phyloP scores from a whole-genome alignment of 2,113 vertebrate species.

The Heptranchias perlo region DNA sequence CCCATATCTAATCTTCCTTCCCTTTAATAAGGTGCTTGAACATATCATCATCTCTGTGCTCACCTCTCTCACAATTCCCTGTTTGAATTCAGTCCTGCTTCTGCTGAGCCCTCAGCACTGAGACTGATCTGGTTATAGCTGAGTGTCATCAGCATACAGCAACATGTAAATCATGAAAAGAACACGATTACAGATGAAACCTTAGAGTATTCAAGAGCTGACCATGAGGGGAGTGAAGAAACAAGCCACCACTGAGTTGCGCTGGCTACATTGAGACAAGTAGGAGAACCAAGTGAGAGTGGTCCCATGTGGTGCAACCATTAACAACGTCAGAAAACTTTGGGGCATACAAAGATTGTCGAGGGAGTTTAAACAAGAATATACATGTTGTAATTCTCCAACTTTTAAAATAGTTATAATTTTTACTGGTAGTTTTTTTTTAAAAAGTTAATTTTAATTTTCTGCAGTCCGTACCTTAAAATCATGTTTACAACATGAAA shows the following conservation, averaged over 20 bases:
- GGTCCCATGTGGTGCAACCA: neutral
- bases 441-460: neutral
- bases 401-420: neutral
- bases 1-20: neutral
- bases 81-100: neutral
- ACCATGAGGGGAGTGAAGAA: neutral
- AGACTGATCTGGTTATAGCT: neutral
- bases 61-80: neutral
- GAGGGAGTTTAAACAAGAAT: neutral
- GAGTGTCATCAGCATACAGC: neutral
- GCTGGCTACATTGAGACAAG: neutral
- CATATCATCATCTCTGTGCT: neutral
- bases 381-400: neutral
- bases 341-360: neutral
- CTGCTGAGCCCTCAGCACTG: neutral
- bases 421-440: neutral
- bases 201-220: neutral
- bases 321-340: neutral
- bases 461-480: neutral
- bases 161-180: neutral
- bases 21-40: neutral
- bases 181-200: neutral
- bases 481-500: neutral
- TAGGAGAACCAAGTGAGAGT: neutral
- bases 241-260: neutral